These are phyloP conservation scores for Leucoptera coffeella DNA, from an alignment of 2,888 invertebrate species.

Conservation along the genomic window DNA sequence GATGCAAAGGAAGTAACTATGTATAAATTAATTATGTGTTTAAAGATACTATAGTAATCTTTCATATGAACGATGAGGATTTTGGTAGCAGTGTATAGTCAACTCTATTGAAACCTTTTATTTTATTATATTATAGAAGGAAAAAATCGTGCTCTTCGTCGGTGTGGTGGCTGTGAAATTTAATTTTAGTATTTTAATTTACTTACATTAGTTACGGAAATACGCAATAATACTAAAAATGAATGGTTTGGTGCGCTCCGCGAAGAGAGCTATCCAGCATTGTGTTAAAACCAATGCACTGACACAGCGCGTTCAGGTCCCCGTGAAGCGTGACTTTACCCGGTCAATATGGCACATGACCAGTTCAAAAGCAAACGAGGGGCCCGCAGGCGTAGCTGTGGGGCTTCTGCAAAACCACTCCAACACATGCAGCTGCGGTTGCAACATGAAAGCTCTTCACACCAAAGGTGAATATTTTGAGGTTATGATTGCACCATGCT, in stretches of 20 bases:
- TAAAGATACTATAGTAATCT: no score
- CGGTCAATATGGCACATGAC: constrained; percentile 71
- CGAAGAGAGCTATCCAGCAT: constrained; percentile 41
- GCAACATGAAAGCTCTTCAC: constrained; percentile 57
- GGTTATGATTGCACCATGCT: constrained; percentile 38
- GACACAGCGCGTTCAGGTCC: constrained; percentile 26
- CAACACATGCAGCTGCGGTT: constrained; percentile 63
- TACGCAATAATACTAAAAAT: no score
- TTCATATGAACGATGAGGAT: no score
- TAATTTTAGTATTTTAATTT: not conserved
- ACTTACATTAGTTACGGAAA: not conserved
- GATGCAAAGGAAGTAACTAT: no score
- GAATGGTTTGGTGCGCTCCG: constrained; percentile 63
- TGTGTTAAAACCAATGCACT: constrained; percentile 30
- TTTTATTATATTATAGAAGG: no score
- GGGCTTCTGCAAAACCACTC: constrained; percentile 50
- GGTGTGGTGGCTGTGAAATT: no score
- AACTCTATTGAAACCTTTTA: no score
- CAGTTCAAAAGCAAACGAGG: constrained; percentile 30
- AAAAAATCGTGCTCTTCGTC: no score
- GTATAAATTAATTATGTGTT: no score
- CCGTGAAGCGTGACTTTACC: constrained; percentile 58
- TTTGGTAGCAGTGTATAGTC: no score
- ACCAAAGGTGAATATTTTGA: constrained; percentile 60
- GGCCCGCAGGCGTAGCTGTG: constrained; percentile 17